Conservation (phyloP, 2,797 vertebrate species). For the Anguilla anguilla region DNA sequence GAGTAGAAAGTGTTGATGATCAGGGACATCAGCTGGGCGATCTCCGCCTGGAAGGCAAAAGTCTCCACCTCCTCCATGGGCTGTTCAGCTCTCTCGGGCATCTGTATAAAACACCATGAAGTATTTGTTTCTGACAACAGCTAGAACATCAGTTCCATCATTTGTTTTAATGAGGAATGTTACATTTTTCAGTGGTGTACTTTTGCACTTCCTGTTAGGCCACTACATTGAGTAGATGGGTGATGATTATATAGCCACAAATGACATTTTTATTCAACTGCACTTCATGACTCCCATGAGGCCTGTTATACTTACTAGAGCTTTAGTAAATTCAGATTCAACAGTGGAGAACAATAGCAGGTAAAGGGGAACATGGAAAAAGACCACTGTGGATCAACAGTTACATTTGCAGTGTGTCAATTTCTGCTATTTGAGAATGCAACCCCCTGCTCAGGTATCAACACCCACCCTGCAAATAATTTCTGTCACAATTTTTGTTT, state of each 20-base stretch:
- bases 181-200: neutral
- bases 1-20: no score
- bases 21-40: no score
- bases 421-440: no score
- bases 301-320: neutral
- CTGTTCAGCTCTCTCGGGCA: slow-evolving; percentile 62
- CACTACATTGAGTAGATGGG: neutral
- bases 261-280: neutral
- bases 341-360: neutral
- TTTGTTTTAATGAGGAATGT: neutral
- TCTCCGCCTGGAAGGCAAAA: no score
- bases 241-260: neutral
- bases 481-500: neutral
- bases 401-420: neutral
- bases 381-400: neutral
- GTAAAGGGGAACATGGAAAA: neutral
- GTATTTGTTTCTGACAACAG: neutral
- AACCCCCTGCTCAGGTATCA: no score
- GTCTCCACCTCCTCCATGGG: slow-evolving; percentile 61
- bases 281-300: neutral
- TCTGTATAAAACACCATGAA: slow-evolving; percentile 49
- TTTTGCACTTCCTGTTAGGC: neutral
- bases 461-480: neutral
- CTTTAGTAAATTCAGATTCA: neutral
- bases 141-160: neutral